A percentile compares a stretch with the other conserved stretches of the same genome.
These are phyloP conservation scores for Choloepus didactylus DNA, from an alignment of 2,797 vertebrate species.

Conservation along the genomic window DNA sequence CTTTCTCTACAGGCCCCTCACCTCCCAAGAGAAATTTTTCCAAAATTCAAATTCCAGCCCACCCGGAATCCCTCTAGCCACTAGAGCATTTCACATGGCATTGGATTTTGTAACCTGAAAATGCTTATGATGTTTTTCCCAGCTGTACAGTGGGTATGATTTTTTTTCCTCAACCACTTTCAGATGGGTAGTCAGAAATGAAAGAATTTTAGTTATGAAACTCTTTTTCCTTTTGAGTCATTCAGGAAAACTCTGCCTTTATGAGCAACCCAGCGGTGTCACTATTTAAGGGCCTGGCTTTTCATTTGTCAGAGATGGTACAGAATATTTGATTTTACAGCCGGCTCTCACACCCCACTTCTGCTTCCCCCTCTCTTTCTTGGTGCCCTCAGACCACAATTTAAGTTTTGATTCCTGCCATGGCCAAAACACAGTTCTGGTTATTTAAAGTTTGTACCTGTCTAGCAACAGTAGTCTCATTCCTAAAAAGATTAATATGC, in stretches of 20 bases:
- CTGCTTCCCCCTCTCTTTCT: neutral
- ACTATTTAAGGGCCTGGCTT: neutral
- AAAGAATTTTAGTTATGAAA: neutral
- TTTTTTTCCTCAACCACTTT: neutral
- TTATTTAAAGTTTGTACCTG: too few species aligned
- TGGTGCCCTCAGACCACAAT: neutral
- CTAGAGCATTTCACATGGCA: neutral
- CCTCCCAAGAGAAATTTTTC: neutral
- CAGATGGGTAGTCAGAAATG: conserved; percentile 5
- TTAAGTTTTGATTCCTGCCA: neutral
- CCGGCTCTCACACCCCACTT: neutral
- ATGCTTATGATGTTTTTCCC: conserved; percentile 10
- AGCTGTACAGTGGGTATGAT: conserved; percentile 70
- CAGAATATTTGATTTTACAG: neutral
- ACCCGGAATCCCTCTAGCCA: neutral
- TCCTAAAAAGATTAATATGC: too few species aligned
- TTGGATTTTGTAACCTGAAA: neutral
- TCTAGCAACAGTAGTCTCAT: too few species aligned
- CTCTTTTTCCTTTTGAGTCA: neutral
- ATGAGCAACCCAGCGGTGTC: neutral
- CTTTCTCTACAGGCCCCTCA: neutral
- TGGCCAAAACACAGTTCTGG: too few species aligned
- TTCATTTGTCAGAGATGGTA: neutral
- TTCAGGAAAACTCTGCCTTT: neutral
- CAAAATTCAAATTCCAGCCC: neutral